A percentile compares a stretch with the other conserved stretches of the same genome.
Conservation (phyloP, 2,113 vertebrate species). For the Dipodomys ordii region DNA sequence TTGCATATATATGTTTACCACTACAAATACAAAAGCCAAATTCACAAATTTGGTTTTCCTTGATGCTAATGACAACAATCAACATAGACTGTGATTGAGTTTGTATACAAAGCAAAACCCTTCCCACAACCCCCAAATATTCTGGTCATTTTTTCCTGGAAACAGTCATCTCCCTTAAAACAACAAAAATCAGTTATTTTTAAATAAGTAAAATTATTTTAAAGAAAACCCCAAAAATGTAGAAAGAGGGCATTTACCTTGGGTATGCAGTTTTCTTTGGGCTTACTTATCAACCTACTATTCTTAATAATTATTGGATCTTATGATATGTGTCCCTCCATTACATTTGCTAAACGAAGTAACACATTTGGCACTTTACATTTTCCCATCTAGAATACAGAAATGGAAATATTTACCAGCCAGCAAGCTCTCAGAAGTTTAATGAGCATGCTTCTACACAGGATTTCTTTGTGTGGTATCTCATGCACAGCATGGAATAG, state of each 20-base stretch:
- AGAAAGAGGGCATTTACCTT: neutral
- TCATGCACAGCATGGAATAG: neutral
- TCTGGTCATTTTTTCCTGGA: neutral
- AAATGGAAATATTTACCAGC: slow-evolving; percentile 41
- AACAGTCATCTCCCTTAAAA: neutral
- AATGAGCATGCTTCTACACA: neutral
- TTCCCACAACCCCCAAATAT: neutral
- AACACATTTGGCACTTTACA: slow-evolving; percentile 2
- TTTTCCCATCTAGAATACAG: neutral
- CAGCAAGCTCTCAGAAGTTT: slow-evolving; percentile 3
- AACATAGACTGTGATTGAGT: neutral
- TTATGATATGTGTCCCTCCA: neutral
- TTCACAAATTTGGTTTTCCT: neutral
- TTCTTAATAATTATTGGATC: slow-evolving; percentile 35
- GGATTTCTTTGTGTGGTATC: slow-evolving; percentile 35
- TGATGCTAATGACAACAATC: neutral
- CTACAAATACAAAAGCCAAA: neutral
- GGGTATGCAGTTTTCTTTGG: neutral
- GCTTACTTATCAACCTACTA: slow-evolving; percentile 16
- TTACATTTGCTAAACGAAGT: slow-evolving; percentile 3
- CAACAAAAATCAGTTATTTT: neutral
- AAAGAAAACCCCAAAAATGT: neutral
- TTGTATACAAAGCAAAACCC: too few relatives aligned
- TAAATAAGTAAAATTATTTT: neutral
- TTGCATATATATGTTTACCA: neutral